A percentile compares a stretch with the other conserved stretches of the same genome.
Evolutionary conservation across 2,888 invertebrate species (phyloP).

Genomic region (Metallyticus violacea): DNA sequence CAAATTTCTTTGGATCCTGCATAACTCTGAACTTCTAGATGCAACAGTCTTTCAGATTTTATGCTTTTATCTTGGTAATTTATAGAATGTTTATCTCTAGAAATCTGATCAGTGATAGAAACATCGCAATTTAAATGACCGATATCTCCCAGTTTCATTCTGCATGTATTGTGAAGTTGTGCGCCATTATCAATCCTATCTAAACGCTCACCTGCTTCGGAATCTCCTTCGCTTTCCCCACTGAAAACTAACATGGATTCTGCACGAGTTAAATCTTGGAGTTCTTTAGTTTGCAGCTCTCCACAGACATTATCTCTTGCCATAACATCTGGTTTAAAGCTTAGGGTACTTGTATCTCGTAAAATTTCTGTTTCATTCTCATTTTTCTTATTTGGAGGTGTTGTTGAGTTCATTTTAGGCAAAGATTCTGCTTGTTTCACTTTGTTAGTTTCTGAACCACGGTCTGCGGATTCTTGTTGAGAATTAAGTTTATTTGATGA

Average conservation of each 20-base stretch:
- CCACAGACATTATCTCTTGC: no score
- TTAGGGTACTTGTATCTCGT: background rate
- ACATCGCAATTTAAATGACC: background rate
- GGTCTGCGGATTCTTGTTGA: no score
- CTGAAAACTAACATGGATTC: no score
- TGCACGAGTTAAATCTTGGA: no score
- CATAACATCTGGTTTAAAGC: background rate
- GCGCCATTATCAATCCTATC: background rate
- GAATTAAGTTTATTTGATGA: background rate
- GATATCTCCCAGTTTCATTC: background rate
- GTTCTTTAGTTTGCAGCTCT: no score
- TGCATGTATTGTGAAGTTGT: background rate
- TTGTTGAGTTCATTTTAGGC: background rate
- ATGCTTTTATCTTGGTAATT: background rate
- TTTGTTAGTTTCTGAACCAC: background rate
- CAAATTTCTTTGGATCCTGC: no score
- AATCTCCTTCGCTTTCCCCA: no score
- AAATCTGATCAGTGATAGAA: background rate
- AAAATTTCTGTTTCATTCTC: background rate
- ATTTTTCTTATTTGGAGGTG: background rate
- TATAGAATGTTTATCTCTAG: no score
- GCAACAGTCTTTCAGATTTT: background rate
- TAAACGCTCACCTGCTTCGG: background rate
- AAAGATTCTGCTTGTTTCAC: background rate
- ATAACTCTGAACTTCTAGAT: no score